phyloP scores from a whole-genome alignment of 2,888 invertebrate genomes.

The Adineta ricciae region DNA sequence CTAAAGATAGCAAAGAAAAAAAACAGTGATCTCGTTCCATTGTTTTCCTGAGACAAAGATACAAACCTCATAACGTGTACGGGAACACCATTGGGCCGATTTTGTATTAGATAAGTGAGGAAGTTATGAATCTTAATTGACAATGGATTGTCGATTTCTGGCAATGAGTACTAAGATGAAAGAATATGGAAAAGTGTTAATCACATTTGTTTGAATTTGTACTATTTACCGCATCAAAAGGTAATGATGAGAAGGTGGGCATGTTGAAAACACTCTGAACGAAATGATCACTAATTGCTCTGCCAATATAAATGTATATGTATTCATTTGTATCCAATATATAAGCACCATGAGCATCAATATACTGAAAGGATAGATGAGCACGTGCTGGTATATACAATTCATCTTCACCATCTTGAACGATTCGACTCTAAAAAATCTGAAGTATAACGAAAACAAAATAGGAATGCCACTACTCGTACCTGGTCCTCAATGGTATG shows the following conservation, averaged over 20 bases:
- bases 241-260: constrained; percentile 62
- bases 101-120: constrained; percentile 28
- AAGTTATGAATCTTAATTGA: constrained; percentile 31
- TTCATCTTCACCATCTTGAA: constrained; percentile 25
- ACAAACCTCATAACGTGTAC: constrained; percentile 27
- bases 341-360: constrained; percentile 73
- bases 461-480: background rate
- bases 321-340: constrained; percentile 74
- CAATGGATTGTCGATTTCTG: constrained; percentile 30
- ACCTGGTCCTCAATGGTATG: constrained; percentile 61
- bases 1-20: background rate
- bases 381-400: constrained; percentile 60
- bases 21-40: background rate
- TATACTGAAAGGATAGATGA: constrained; percentile 67
- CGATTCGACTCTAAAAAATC: background rate
- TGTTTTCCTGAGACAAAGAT: background rate
- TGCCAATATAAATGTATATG: constrained; percentile 73
- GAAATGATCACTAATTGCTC: constrained; percentile 64
- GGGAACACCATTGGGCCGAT: constrained; percentile 22
- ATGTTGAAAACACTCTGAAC: constrained; percentile 70
- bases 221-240: constrained; percentile 57
- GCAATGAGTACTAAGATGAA: constrained; percentile 23
- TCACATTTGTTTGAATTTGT: no score
- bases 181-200: background rate
- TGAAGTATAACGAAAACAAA: background rate